Percentiles rank a stretch among this genome's conserved stretches.
Evolutionary conservation across 2,888 invertebrate genomes (phyloP).

Genomic region (Glaucopsyche alexis): DNA sequence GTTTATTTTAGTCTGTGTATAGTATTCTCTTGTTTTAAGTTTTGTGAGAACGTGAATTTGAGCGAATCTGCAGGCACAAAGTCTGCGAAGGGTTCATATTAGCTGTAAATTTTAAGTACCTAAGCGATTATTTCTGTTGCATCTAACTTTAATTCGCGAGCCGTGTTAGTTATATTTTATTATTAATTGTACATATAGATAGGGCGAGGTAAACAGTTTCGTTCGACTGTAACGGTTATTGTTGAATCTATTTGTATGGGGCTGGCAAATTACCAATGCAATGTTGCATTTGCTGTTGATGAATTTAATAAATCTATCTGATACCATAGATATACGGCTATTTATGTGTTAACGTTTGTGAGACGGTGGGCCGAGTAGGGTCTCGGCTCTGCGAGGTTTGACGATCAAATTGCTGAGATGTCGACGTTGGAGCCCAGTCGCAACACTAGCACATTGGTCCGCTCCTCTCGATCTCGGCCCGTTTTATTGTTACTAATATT

Average conservation of each 20-base stretch:
- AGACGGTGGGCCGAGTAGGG: conserved; percentile 47
- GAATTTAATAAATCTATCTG: conserved; percentile 51
- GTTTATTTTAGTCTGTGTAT: conserved; percentile 75
- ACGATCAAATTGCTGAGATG: conserved; percentile 1
- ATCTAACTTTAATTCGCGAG: conserved; percentile 71
- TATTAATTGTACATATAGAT: conserved; percentile 74
- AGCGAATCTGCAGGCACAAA: conserved; percentile 71
- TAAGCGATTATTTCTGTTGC: conserved; percentile 70
- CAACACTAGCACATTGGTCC: conserved; percentile 26
- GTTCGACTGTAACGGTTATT: conserved; percentile 63
- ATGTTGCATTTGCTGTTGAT: conserved; percentile 60
- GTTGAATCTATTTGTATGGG: conserved; percentile 62
- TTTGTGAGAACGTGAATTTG: conserved; percentile 73
- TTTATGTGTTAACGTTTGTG: conserved; percentile 57
- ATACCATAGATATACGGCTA: conserved; percentile 63
- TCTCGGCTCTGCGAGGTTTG: conserved; percentile 35
- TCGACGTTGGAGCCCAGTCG: conserved; percentile 25
- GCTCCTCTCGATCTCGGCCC: conserved; percentile 46
- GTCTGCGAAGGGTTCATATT: conserved; percentile 66
- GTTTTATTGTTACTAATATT: conserved; percentile 49
- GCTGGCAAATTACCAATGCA: conserved; percentile 54
- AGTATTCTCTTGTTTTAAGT: conserved; percentile 72
- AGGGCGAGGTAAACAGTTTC: conserved; percentile 69
- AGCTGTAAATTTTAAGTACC: conserved; percentile 70
- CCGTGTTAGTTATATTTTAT: conserved; percentile 70